Percentiles rank a stretch among this genome's conserved stretches.
Conservation (phyloP, 1,140 invertebrate genomes). For the Cecropterus lyciades region DNA sequence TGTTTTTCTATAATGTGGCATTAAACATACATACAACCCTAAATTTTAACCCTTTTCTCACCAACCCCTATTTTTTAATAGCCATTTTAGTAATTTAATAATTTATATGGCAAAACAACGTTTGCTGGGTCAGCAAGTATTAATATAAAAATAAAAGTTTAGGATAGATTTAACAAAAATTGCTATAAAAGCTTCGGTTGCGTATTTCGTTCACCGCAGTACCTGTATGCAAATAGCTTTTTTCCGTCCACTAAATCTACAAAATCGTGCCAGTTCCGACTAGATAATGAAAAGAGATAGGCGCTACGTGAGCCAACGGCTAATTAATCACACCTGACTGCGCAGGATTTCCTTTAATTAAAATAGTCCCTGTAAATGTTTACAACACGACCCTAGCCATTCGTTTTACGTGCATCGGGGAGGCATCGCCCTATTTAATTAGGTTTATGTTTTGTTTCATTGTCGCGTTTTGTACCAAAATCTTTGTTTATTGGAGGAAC, state of each 20-base stretch:
- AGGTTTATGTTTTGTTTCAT: conserved; percentile 31
- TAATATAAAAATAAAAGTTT: too few species aligned
- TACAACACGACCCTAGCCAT: conserved; percentile 24
- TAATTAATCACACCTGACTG: conserved; percentile 74
- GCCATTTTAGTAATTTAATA: too few species aligned
- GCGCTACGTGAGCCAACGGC: conserved; percentile 58
- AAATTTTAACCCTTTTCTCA: too few species aligned
- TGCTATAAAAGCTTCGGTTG: too few species aligned
- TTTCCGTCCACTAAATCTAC: conserved; percentile 66
- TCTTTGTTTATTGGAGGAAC: too few species aligned
- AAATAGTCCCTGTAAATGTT: conserved; percentile 45
- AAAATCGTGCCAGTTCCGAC: conserved; percentile 68
- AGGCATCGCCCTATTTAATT: conserved; percentile 28
- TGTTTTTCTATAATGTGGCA: too few species aligned
- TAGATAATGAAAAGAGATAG: conserved; percentile 76
- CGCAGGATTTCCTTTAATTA: conserved; percentile 57
- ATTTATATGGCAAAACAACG: too few species aligned
- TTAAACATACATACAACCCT: too few species aligned
- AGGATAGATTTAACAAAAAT: too few species aligned
- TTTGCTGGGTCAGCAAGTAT: too few species aligned
- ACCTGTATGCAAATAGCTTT: conserved; percentile 65
- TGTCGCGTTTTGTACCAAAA: conserved; percentile 5
- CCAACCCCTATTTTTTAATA: too few species aligned
- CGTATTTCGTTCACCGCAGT: not conserved
- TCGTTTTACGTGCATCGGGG: conserved; percentile 20